Evolutionary conservation across 2,113 vertebrate genomes (phyloP), one percentile per base, ranked within the genome.

Genomic region (Mastomys natalensis): DNA sequence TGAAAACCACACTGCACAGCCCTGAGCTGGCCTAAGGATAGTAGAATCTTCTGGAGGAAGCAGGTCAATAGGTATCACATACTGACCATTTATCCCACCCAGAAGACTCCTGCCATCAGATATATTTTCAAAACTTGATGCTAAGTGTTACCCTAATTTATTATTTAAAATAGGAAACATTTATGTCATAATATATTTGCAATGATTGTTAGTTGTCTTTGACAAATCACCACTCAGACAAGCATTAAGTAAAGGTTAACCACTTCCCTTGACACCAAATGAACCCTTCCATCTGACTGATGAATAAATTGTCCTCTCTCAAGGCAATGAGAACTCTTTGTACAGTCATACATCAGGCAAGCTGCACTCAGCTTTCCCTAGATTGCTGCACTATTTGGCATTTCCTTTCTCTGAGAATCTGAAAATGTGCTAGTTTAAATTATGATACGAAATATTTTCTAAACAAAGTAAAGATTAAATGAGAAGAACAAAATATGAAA

Each of bases 131-230:
- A 87, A 93, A 84, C 17, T 84, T 81, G 13, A 94, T 66, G 87
- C 8, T 72, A 93, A 86, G 5, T 60, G 26, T 74, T 95, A 40
- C 19, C 85, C 26, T 78, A 85, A 90, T 86, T 72, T 89, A 82
- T 94, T 97, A 95, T 96, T 97, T 51, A 68, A 82, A 29, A 87
- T 48, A 40, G 88, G 86, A 89, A 87, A 66, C 45, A 87, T 68
- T n/a, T 77, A 45, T 91, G n/a, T 87, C 66, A 48, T 91, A 87
- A 89, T 87, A 48, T 12, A 68, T 84, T 95, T 93, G 72, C 73
- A 45, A 82, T 81, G 40, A 90, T 68, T 62, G 51, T 93, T 95
- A 60, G 55, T 95, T 93, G 85, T 87, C 29, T 64, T 81, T 87
- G 60, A 95, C n/a, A 96, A 96, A 96, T 87, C 48, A 60, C 40